phyloP scores from a whole-genome alignment of 1,140 invertebrate species.

The Epicauta chinensis region DNA sequence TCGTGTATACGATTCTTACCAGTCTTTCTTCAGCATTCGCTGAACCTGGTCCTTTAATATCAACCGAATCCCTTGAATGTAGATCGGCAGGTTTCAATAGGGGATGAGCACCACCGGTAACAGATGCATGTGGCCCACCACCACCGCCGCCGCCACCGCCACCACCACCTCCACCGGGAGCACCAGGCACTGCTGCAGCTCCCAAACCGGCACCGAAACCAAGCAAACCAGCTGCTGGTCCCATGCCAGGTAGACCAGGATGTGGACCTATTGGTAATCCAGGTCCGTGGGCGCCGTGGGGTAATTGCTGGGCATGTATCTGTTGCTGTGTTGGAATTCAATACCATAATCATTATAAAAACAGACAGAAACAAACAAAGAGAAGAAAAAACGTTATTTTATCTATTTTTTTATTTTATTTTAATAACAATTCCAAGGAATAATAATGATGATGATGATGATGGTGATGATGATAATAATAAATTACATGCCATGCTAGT shows the following conservation, averaged over 20 bases:
- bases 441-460: too few species aligned
- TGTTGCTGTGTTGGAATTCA: conserved; percentile 68
- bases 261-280: conserved; percentile 62
- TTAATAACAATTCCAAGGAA: too few species aligned
- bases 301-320: conserved; percentile 85
- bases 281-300: conserved; percentile 63
- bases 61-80: conserved; percentile 44
- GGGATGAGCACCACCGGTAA: conserved; percentile 48
- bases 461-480: too few species aligned
- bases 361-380: too few species aligned
- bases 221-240: conserved; percentile 36
- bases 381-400: too few species aligned
- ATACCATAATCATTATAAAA: neutral
- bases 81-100: conserved; percentile 59
- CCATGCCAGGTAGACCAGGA: conserved; percentile 55
- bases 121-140: conserved; percentile 44
- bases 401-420: too few species aligned
- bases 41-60: conserved; percentile 39
- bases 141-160: too few species aligned
- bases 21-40: conserved; percentile 42
- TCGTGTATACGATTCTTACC: conserved; percentile 28
- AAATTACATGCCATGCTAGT: too few species aligned
- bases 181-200: conserved; percentile 42
- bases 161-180: too few species aligned
- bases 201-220: conserved; percentile 47